phyloP scores from a whole-genome alignment of 92 coral and sea anemone species.

The Zoanthus sansibaricus region DNA sequence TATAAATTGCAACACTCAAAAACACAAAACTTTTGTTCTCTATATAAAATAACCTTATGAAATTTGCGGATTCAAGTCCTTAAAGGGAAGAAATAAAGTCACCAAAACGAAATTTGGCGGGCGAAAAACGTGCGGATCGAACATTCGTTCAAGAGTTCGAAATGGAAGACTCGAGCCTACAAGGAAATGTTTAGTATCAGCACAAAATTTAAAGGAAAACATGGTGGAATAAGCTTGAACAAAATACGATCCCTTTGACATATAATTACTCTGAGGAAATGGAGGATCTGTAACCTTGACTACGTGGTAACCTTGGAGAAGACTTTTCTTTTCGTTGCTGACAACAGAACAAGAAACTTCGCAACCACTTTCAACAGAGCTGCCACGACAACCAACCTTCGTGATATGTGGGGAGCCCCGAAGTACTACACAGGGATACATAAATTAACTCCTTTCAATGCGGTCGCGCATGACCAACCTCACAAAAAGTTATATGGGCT shows the following conservation, averaged over 20 bases:
- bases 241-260: constrained; percentile 79
- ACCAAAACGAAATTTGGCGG: constrained; percentile 33
- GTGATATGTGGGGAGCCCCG: constrained; percentile 31
- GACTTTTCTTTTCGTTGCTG: constrained; percentile 98
- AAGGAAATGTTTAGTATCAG: constrained; percentile 41
- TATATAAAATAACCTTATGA: constrained; percentile 26
- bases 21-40: constrained; percentile 14
- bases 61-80: constrained; percentile 32
- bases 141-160: neutral
- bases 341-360: constrained; percentile 96
- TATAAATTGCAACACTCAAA: constrained; percentile 1
- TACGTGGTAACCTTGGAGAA: constrained; percentile 99
- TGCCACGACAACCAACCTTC: constrained; percentile 85
- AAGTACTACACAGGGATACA: constrained; percentile 12
- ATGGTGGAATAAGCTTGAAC: constrained; percentile 51
- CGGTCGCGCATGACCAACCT: neutral
- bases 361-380: constrained; percentile 85
- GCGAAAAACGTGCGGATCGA: constrained; percentile 47
- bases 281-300: constrained; percentile 99
- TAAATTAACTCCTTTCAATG: neutral
- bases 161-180: constrained; percentile 24
- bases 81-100: constrained; percentile 28
- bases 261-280: constrained; percentile 90
- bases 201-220: constrained; percentile 35
- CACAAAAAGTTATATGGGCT: too few species aligned